Evolutionary conservation across 2,797 vertebrate genomes (phyloP), one percentile per base, ranked within the genome.

Genomic region (Trachurus trachurus): DNA sequence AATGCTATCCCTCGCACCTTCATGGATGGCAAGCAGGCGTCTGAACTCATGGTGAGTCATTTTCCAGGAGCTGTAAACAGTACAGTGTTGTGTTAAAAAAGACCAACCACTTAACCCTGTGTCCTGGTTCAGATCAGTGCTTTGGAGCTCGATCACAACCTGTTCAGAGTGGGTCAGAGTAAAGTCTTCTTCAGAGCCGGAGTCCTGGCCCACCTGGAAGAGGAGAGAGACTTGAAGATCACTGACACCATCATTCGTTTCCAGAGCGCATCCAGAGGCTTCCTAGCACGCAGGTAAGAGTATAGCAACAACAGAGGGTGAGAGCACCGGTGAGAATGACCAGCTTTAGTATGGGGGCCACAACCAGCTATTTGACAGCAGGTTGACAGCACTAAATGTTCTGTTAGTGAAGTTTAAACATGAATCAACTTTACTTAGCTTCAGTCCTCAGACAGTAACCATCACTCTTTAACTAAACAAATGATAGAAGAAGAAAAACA

Each of bases 181-280:
- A 98, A 98, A 91, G 96, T 98, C 82, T 98, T 98, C 92, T 98
- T 98, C 93, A 93, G 97, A 71, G 96, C 97, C 0, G 97, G 97
- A 34, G 97, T 98, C 67, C 91, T 98, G 84, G 97, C 92, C 75
- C 97, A 98, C 69, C 89, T 98, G 87, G 97, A 98, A 66, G 97
- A 98, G 76, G 97, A 98, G 58, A 90, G 97, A 79, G 97, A 98
- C 87, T 90, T 98, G 54, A 98, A 98, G 92, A 97, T 98, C 91
- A 98, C 97, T 0, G 97, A 98, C 87, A 98, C 96, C 86, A 98
- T 98, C 42, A 97, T 98, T 39, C 96, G 94, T 83, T 98, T 98
- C 91, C 97, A 98, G 91, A 97, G 97, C 0, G 94, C 95, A 0
- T 88, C 96, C 49, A 93, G 97, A 37, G 97, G 97, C 62, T 97